Evolutionary conservation across 1,140 invertebrate genomes (phyloP).

Genomic region (Venustaconcha ellipsiformis): DNA sequence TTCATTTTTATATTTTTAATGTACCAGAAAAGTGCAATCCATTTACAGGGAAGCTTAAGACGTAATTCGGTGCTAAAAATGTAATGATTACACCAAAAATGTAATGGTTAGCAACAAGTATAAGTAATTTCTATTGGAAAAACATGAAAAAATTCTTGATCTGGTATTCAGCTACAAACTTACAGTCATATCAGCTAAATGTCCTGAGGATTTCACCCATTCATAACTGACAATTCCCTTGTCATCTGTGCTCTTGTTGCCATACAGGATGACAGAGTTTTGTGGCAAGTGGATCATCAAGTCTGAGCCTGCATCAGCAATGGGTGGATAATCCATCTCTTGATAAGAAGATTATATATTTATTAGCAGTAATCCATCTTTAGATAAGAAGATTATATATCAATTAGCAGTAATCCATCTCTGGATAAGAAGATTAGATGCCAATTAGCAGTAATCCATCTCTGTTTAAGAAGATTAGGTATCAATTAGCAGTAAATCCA

Average conservation of each 20-base stretch:
- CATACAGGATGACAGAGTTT: constrained; percentile 88
- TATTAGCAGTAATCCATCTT: constrained; percentile 80
- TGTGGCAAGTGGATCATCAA: constrained; percentile 88
- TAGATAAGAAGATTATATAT: constrained; percentile 9
- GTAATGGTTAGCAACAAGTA: no score
- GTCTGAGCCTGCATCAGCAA: constrained; percentile 91
- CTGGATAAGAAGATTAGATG: constrained; percentile 46
- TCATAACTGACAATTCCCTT: constrained; percentile 92
- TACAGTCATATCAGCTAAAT: constrained; percentile 87
- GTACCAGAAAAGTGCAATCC: no score
- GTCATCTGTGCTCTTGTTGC: constrained; percentile 90
- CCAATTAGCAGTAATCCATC: constrained; percentile 78
- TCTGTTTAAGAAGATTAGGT: constrained; percentile 63
- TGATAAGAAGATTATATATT: background rate
- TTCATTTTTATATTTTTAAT: no score
- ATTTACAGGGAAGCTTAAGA: no score
- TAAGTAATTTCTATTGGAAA: no score
- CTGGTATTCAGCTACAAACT: constrained; percentile 6
- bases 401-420: constrained; percentile 79
- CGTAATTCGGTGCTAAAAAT: no score
- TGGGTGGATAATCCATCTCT: constrained; percentile 91
- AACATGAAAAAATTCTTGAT: no score
- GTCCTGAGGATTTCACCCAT: constrained; percentile 88
- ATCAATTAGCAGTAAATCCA: no score
- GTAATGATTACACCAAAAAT: no score